Evolutionary conservation across 2,888 invertebrate genomes (phyloP).

Genomic region (Drosophila siamana): DNA sequence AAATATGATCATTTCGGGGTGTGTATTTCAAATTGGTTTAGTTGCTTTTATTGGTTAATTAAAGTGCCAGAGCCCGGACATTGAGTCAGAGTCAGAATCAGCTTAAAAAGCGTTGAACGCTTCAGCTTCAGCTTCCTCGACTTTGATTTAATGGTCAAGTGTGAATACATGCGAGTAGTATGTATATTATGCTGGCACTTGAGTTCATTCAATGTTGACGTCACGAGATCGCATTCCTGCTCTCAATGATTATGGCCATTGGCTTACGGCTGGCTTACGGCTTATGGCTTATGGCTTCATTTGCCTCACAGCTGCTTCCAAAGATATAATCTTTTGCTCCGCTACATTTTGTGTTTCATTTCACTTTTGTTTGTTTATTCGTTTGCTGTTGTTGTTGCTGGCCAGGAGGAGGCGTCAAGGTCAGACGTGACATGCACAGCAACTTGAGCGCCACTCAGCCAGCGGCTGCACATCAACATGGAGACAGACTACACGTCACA

Average conservation of each 20-base stretch:
- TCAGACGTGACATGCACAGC: slow-evolving; percentile 68
- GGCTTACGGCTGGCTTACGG: slow-evolving; percentile 7
- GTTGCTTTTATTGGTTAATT: slow-evolving; percentile 15
- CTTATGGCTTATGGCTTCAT: slow-evolving; percentile 38
- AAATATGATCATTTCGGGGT: slow-evolving; percentile 3
- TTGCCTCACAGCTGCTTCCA: slow-evolving; percentile 20
- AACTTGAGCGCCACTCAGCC: slow-evolving; percentile 64
- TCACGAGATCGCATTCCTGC: slow-evolving; percentile 28
- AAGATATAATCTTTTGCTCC: slow-evolving; percentile 18
- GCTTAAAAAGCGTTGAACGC: neutral
- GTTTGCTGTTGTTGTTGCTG: slow-evolving; percentile 26
- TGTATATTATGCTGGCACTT: slow-evolving; percentile 25
- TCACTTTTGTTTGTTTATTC: slow-evolving; percentile 45
- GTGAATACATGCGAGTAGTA: slow-evolving; percentile 22
- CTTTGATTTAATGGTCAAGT: slow-evolving; percentile 32
- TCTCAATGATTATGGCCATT: slow-evolving; percentile 5
- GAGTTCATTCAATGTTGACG: slow-evolving; percentile 29
- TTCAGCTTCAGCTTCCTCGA: slow-evolving; percentile 15
- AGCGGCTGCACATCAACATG: slow-evolving; percentile 47
- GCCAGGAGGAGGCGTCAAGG: slow-evolving; percentile 64
- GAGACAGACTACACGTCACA: slow-evolving; percentile 29
- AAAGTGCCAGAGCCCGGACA: slow-evolving; percentile 35
- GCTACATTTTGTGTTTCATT: slow-evolving; percentile 42
- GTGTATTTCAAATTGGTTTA: slow-evolving; percentile 22
- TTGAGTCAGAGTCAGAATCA: slow-evolving; percentile 52